Conservation (phyloP, 2,797 vertebrate genomes). For the Pipistrellus kuhlii region DNA sequence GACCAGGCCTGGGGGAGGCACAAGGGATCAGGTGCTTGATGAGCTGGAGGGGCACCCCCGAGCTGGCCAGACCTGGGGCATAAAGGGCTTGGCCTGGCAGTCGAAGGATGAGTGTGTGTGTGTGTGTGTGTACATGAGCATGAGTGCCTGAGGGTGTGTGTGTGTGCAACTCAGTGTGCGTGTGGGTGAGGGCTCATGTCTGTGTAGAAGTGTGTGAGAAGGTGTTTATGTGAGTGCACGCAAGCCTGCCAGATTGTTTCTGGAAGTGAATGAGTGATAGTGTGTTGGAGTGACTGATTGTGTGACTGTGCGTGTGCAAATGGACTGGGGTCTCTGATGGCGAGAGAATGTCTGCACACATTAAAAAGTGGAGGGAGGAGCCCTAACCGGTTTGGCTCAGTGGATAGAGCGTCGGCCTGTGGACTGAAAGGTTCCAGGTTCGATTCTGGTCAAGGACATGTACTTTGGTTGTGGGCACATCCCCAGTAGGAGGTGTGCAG, state of each 20-base stretch:
- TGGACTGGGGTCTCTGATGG: neutral
- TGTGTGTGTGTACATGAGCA: neutral
- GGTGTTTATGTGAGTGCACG: neutral
- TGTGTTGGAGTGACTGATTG: neutral
- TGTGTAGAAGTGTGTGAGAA: neutral
- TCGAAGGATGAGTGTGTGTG: neutral
- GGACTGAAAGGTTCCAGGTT: too few relatives aligned
- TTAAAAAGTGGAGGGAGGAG: neutral
- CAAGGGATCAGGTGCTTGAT: neutral
- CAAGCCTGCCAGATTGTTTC: neutral
- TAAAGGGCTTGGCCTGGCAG: neutral
- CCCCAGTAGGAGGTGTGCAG: too few relatives aligned
- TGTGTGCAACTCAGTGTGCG: rapidly evolving
- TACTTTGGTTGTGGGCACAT: too few relatives aligned
- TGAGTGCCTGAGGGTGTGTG: neutral
- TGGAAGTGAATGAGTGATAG: neutral
- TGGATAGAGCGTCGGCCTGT: too few relatives aligned
- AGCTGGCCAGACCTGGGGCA: neutral
- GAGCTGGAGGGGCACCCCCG: neutral
- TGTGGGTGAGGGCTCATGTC: too few relatives aligned
- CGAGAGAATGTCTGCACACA: rapidly evolving
- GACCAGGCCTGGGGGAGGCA: neutral
- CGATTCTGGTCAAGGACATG: too few relatives aligned
- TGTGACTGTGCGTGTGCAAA: neutral
- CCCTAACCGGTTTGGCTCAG: too few relatives aligned